Base-by-base conservation (phyloP, 2,797 vertebrate species). In the Takifugu ocellatus region DNA sequence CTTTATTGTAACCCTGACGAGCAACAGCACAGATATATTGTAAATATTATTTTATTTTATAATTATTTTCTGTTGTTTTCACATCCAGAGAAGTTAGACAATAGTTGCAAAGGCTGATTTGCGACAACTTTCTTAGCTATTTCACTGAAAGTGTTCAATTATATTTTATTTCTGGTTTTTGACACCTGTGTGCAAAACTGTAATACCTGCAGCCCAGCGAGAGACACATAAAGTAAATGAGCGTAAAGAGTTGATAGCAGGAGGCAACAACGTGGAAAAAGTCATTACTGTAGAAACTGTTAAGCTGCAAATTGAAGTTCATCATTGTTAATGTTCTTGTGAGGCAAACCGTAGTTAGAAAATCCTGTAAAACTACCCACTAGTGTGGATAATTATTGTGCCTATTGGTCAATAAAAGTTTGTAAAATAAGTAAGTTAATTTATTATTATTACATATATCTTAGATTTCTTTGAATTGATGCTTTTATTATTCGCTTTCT, bases 211-310 rank as follows among this genome's bases (percentile, higher is more conserved):
- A 49, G 52, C 50, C 52, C 42, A 27, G 39, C 54, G 61, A 65
- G 63, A 72, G 49, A 29, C 75, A 68, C 60, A 77, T 56, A 59
- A 56, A 58, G 61, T 80, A 65, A 78, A 76, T 64, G 56, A 65
- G 66, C 74, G 44, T 67, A 72, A 63, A 67, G 72, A 56, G 59
- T 63, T 39, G 66, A 56, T 55, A 58, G 65, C 63, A 62, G 68
- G 61, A 68, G 75, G 77, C 75, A 78, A 56, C 74, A 73, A 63
- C 74, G 76, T 79, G 72, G 74, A 84, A 84, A 81, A 90, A 84
- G 68, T 77, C 79, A 86, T 85, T 83, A 81, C 59, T 68, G 78
- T 62, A 63, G 66, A 59, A 69, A 63, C 3, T 79, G 72, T 82
- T 88, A 84, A 75, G 68, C 66, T 1, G 27, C 59, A 56, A 58